These are phyloP conservation scores for Caenorhabditis parvicauda DNA, from an alignment of 2,888 invertebrate species.

Conservation along the genomic window DNA sequence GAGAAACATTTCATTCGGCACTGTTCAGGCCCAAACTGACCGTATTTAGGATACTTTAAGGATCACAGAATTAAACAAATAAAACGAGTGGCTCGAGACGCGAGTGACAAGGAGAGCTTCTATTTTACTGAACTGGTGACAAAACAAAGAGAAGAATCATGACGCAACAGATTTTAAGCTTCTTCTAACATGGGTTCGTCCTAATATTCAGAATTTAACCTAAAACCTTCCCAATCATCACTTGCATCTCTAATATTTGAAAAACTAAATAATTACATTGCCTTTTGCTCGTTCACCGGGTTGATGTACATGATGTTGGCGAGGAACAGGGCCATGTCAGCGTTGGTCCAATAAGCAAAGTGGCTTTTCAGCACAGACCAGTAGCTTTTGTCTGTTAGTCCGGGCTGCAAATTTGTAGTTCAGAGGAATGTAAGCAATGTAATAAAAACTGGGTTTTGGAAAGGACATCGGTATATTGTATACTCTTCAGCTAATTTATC, in stretches of 20 bases:
- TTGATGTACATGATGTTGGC: constrained; percentile 45
- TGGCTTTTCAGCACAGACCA: constrained; percentile 58
- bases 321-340: constrained; percentile 47
- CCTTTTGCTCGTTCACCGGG: constrained; percentile 24
- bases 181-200: no score
- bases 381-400: constrained; percentile 57
- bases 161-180: no score
- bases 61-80: no score
- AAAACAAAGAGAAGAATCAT: no score
- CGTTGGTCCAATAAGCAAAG: constrained; percentile 59
- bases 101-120: no score
- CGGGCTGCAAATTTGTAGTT: constrained; percentile 49
- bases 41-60: no score
- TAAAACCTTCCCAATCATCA: no score
- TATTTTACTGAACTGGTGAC: no score
- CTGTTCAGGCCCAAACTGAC: no score
- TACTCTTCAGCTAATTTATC: neutral
- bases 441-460: neutral
- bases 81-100: no score
- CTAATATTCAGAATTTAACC: no score
- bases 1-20: no score
- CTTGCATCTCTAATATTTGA: neutral
- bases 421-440: neutral
- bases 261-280: constrained; percentile 5
- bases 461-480: neutral